Percentiles rank a stretch among this genome's conserved stretches.
These are phyloP conservation scores for Encarsia formosa DNA, from an alignment of 2,888 invertebrate species.

Conservation along the genomic window DNA sequence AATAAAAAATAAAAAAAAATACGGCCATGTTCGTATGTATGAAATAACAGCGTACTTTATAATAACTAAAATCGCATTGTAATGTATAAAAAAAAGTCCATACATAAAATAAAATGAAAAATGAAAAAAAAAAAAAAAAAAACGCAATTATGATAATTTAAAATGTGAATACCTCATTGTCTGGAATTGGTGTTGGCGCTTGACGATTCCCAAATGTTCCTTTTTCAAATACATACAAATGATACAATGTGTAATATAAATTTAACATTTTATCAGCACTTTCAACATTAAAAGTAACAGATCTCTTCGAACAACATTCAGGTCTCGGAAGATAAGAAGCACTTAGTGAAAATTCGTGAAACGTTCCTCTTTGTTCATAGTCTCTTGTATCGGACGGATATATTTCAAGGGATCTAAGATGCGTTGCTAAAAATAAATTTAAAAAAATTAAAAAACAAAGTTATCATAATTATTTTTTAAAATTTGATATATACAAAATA, in stretches of 20 bases:
- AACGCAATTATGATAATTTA: not conserved
- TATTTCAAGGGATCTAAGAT: slow-evolving; percentile 53
- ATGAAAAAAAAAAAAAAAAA: not conserved
- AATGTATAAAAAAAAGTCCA: no score
- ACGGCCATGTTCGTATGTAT: no score
- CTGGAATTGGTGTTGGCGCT: slow-evolving; percentile 46
- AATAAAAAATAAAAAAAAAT: no score
- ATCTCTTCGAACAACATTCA: slow-evolving; percentile 55
- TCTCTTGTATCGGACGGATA: slow-evolving; percentile 56
- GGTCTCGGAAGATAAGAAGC: slow-evolving; percentile 52
- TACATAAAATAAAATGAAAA: no score
- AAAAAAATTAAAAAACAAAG: not conserved
- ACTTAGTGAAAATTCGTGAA: slow-evolving; percentile 53
- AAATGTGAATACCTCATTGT: slow-evolving; percentile 46
- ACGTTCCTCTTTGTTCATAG: slow-evolving; percentile 51
- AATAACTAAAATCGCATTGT: no score
- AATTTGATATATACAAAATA: no score
- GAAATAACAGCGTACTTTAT: no score
- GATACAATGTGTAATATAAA: slow-evolving; percentile 56
- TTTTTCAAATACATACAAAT: slow-evolving; percentile 50
- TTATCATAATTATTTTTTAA: not conserved
- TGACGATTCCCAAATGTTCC: slow-evolving; percentile 51
- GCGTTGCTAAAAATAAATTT: slow-evolving; percentile 51
- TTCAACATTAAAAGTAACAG: slow-evolving; percentile 55
- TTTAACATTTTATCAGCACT: slow-evolving; percentile 56